phyloP scores from a whole-genome alignment of 1,140 invertebrate genomes.

The Phymastichus coffea region DNA sequence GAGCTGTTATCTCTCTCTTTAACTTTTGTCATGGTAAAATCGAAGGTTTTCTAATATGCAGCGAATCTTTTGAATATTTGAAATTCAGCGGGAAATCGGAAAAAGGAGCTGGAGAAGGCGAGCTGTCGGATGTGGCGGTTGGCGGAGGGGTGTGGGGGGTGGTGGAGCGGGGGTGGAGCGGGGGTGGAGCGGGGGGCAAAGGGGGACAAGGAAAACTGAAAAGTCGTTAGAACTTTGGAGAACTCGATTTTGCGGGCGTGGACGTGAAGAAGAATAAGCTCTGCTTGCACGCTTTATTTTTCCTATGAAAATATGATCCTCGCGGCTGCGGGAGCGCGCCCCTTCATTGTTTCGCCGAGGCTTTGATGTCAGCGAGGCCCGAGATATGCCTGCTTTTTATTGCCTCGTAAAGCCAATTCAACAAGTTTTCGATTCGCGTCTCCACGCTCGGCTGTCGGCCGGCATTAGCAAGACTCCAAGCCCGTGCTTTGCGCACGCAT shows the following conservation, averaged over 20 bases:
- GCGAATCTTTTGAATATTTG: constrained; percentile 22
- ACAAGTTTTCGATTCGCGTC: constrained; percentile 16
- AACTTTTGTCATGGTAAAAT: constrained; percentile 13
- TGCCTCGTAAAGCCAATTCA: constrained; percentile 21
- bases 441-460: too few relatives aligned
- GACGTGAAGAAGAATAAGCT: neutral
- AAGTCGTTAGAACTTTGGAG: constrained; percentile 21
- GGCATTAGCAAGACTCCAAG: too few relatives aligned
- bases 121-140: too few relatives aligned
- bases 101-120: neutral
- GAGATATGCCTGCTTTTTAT: constrained; percentile 12
- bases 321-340: neutral
- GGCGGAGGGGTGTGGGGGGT: too few relatives aligned
- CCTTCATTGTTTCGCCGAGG: constrained; percentile 15
- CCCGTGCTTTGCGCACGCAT: too few relatives aligned
- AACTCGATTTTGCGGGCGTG: constrained; percentile 9
- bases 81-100: constrained; percentile 24
- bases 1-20: too few relatives aligned
- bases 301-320: constrained; percentile 22
- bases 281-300: constrained; percentile 13
- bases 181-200: too few relatives aligned
- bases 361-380: neutral
- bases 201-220: constrained; percentile 3
- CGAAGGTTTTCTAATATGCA: constrained; percentile 27
- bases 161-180: too few relatives aligned